Evolutionary conservation across 2,888 invertebrate genomes (phyloP).

Genomic region (Willowsia nigromaculata): DNA sequence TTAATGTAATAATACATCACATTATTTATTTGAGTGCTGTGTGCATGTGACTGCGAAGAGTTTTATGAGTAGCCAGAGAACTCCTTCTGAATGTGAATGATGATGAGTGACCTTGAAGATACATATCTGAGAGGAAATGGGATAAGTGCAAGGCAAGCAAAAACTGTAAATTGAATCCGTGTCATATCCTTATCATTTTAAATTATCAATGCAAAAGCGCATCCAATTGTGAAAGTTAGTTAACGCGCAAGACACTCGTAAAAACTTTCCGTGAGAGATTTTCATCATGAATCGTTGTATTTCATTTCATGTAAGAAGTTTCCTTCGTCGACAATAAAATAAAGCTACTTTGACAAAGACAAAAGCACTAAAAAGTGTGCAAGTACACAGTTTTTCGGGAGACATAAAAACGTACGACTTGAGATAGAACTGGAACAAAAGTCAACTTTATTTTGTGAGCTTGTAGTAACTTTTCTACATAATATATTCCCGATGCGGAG

Average conservation of each 20-base stretch:
- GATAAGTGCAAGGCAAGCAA: background rate
- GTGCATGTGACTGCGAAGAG: background rate
- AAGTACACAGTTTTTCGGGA: background rate
- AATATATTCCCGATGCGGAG: background rate
- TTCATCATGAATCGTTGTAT: background rate
- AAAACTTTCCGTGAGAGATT: slow-evolving; percentile 11
- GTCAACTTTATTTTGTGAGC: slow-evolving; percentile 1
- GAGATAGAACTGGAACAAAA: slow-evolving; percentile 16
- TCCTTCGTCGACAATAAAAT: background rate
- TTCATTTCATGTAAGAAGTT: background rate
- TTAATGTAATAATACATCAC: background rate
- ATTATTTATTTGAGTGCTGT: background rate
- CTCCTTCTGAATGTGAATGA: background rate
- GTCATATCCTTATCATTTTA: slow-evolving; percentile 23
- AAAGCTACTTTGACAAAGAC: background rate
- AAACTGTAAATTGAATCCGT: background rate
- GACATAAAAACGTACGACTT: background rate
- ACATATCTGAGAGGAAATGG: background rate
- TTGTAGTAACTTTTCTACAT: background rate
- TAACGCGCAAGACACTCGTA: background rate
- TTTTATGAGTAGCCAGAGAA: background rate
- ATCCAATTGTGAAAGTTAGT: slow-evolving; percentile 8
- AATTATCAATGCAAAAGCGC: slow-evolving; percentile 42
- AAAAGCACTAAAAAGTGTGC: background rate
- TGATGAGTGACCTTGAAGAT: slow-evolving; percentile 5